These are phyloP conservation scores for Zele albiditarsus DNA, from an alignment of 2,888 invertebrate genomes.

Conservation along the genomic window DNA sequence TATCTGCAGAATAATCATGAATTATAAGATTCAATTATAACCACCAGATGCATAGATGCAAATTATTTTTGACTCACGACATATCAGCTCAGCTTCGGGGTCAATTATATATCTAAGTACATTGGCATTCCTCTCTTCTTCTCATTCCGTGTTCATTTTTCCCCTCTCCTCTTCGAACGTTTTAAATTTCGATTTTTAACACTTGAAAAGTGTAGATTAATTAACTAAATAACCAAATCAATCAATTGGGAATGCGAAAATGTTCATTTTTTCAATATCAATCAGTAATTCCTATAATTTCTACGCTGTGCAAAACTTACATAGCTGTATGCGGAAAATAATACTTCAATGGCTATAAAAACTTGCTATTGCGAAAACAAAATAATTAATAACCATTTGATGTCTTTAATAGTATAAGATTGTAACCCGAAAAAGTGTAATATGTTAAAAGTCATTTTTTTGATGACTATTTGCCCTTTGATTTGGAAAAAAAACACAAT, in stretches of 20 bases:
- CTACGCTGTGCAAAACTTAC: neutral
- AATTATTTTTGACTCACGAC: conserved; percentile 45
- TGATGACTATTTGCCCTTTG: conserved; percentile 23
- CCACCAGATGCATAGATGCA: neutral
- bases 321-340: neutral
- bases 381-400: neutral
- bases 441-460: conserved; percentile 21
- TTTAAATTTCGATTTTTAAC: neutral
- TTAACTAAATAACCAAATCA: neutral
- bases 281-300: neutral
- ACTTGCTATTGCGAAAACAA: neutral
- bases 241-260: neutral
- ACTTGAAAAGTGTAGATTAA: conserved; percentile 30
- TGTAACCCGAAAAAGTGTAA: neutral
- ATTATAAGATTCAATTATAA: neutral
- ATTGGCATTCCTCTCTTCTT: neutral
- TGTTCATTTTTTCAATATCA: neutral
- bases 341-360: neutral
- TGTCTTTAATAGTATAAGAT: neutral
- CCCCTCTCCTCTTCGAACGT: neutral
- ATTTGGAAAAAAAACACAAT: conserved; percentile 42
- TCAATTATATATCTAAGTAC: neutral
- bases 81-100: conserved; percentile 47
- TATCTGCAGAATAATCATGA: neutral
- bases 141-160: neutral